Conservation (phyloP, 2,888 invertebrate genomes). For the Sericinus montela region DNA sequence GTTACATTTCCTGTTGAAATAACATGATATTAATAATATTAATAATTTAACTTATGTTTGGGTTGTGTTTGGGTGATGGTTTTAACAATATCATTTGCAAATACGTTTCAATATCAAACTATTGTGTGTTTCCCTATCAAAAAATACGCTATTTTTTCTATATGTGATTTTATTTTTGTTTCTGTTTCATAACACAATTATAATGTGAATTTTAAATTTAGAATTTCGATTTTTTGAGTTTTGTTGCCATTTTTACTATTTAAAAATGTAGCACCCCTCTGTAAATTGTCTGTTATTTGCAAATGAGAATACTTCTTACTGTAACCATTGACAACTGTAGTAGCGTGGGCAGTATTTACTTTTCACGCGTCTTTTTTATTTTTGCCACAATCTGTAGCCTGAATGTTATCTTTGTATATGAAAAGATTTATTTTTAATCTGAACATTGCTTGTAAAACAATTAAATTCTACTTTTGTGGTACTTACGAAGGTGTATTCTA, state of each 20-base stretch:
- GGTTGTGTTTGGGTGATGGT: slow-evolving; percentile 71
- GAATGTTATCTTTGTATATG: slow-evolving; percentile 25
- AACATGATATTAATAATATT: slow-evolving; percentile 29
- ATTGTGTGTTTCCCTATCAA: too few relatives aligned
- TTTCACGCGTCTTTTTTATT: slow-evolving; percentile 50
- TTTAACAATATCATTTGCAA: slow-evolving; percentile 63
- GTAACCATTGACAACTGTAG: slow-evolving; percentile 65
- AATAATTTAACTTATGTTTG: slow-evolving; percentile 53
- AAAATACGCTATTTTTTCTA: too few relatives aligned
- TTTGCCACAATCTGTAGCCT: slow-evolving; percentile 42
- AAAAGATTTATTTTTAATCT: not conserved
- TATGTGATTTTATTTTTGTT: too few relatives aligned
- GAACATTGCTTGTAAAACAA: not conserved
- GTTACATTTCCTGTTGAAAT: slow-evolving; percentile 28
- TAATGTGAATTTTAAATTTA: too few relatives aligned
- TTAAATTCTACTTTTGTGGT: not conserved
- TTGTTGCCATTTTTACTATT: slow-evolving; percentile 1
- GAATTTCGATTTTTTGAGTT: not conserved
- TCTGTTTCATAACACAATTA: too few relatives aligned
- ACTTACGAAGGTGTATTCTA: too few relatives aligned
- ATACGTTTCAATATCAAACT: slow-evolving; percentile 24
- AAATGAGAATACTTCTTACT: slow-evolving; percentile 45
- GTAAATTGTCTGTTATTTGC: slow-evolving; percentile 43
- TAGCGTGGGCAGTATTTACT: slow-evolving; percentile 70
- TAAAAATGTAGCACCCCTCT: not conserved